Evolutionary conservation across 2,113 vertebrate species (phyloP), one percentile per base, ranked within the genome.

Genomic region (Callipepla squamata): DNA sequence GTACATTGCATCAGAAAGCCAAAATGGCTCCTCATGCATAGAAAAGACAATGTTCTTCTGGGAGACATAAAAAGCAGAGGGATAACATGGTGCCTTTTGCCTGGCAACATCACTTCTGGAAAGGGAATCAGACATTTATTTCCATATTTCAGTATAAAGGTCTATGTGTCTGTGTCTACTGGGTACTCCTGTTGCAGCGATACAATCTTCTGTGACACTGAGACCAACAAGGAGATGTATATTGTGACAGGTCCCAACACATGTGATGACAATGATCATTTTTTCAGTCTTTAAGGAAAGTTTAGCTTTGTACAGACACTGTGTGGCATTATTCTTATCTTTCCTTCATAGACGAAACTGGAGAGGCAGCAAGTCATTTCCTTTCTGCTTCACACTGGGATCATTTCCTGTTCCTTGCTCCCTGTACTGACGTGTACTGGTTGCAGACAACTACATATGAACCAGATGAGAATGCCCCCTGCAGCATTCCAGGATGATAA

Each of bases 381-480:
- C 45, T 75, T 74, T 78, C 68, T 57, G 15, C 11, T 13, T 67
- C 30, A 81, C 25, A 13, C 36, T 68, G 17, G 3, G 7, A 74
- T 80, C 17, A 72, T 6, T n/a, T 82, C 22, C 72, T 38, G 58
- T 3, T 40, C n/a, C 34, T 90, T 81, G 3, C 68, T 58, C 40
- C 23, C 40, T 58, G 14, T 61, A 23, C 19, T 68, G 10, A 45
- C 40, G 8, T 0, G 0, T 7, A 72, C 20, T 4, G 2, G 5
- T 72, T 93, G 50, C 36, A 84, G 74, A 93, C n/a, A 32, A 75
- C 45, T 65, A 30, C 6, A n/a, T 21, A 50, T 44, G 45, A 66
- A 53, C 23, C 36, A 74, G 18, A 73, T 42, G 42, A 87, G 53
- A 80, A 66, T 13, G 55, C 13, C 42, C 23, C 32, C 76, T 58